Evolutionary conservation across 2,113 vertebrate genomes (phyloP).

Genomic region (Catharus minimus): DNA sequence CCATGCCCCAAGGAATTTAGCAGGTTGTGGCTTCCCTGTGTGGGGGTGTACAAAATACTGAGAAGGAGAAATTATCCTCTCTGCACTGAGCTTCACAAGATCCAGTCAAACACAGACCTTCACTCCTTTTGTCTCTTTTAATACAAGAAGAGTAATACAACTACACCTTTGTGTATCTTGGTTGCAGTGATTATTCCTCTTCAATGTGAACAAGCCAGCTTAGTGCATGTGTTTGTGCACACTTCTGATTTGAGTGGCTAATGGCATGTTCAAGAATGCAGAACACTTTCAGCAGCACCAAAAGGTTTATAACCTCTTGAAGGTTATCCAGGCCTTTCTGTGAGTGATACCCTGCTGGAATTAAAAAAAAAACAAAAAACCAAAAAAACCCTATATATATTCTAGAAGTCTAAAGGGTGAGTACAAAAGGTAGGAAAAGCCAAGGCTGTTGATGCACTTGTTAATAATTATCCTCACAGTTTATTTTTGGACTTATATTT

Average conservation of each 20-base stretch:
- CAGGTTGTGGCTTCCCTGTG: neutral
- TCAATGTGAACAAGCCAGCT: neutral
- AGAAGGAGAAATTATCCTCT: neutral
- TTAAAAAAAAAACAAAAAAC: neutral
- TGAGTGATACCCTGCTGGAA: neutral
- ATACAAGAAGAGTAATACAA: neutral
- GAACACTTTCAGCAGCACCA: neutral
- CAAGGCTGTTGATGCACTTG: neutral
- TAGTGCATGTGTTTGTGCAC: neutral
- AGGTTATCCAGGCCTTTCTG: neutral
- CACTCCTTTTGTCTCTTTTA: neutral
- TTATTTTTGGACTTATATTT: neutral
- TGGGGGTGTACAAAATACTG: neutral
- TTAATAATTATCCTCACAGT: neutral
- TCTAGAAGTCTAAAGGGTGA: neutral
- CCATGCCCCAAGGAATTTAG: neutral
- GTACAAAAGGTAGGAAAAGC: neutral
- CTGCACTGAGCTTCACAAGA: neutral
- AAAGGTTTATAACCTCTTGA: neutral
- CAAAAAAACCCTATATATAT: neutral
- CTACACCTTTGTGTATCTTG: neutral
- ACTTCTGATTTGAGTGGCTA: neutral
- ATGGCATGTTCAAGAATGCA: neutral
- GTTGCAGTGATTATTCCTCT: neutral
- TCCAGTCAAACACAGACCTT: neutral